Evolutionary conservation across 1,140 invertebrate genomes (phyloP).

Genomic region (Drosophila leontia): DNA sequence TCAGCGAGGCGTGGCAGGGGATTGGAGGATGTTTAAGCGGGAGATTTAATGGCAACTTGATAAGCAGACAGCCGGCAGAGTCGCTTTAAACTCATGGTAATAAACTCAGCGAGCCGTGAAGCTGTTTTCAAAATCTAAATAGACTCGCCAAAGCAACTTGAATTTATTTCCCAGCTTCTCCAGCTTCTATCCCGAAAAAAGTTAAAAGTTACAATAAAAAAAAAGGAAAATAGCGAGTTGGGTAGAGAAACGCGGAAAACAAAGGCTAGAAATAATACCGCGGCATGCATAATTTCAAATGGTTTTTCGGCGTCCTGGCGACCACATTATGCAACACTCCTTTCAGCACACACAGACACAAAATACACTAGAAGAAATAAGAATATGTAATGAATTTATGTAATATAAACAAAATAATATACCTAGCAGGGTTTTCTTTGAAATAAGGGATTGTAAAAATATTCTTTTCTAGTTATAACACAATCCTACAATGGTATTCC

Average conservation of each 20-base stretch:
- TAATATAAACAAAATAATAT: background rate
- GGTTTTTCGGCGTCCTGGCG: conserved; percentile 56
- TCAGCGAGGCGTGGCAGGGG: conserved; percentile 59
- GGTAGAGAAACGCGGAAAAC: conserved; percentile 38
- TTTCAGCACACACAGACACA: conserved; percentile 54
- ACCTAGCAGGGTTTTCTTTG: background rate
- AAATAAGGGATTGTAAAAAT: background rate
- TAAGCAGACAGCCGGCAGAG: conserved; percentile 53
- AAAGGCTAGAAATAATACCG: conserved; percentile 70
- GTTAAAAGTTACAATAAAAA: conserved; percentile 8
- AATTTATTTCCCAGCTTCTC: conserved; percentile 60
- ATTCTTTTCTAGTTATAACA: background rate
- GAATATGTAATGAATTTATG: too few relatives aligned
- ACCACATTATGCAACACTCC: conserved; percentile 78
- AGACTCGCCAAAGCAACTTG: conserved; percentile 69
- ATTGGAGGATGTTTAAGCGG: conserved; percentile 18
- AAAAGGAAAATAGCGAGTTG: conserved; percentile 22
- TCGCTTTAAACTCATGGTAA: conserved; percentile 75
- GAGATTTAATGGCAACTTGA: conserved; percentile 80
- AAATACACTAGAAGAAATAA: background rate
- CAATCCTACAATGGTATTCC: too few relatives aligned
- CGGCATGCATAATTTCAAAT: conserved; percentile 77
- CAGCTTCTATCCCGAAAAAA: background rate
- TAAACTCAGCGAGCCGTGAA: conserved; percentile 69
- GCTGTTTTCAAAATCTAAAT: conserved; percentile 77